Conservation (phyloP, 2,113 vertebrate genomes). For the Capreolus pygargus region DNA sequence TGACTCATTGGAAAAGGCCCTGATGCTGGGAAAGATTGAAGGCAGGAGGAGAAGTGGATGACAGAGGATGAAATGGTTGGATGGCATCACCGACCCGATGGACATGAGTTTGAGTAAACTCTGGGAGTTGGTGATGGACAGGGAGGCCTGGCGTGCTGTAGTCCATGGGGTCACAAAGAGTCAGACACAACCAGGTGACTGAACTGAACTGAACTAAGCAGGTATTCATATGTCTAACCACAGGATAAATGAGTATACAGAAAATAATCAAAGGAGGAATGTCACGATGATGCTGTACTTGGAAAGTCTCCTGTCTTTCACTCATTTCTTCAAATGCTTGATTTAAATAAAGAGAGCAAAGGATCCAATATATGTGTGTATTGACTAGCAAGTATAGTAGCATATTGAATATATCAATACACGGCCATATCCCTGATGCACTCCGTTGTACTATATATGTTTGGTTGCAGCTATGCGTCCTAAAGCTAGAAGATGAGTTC, state of each 20-base stretch:
- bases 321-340: neutral
- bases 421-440: neutral
- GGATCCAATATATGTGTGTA: neutral
- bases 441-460: neutral
- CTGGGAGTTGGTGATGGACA: neutral
- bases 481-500: neutral
- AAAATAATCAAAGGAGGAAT: neutral
- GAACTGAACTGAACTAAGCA: neutral
- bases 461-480: neutral
- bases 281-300: neutral
- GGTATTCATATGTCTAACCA: neutral
- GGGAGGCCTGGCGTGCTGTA: neutral
- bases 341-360: neutral
- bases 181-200: neutral
- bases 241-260: neutral
- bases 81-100: rapidly evolving
- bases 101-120: neutral
- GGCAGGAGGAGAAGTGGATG: rapidly evolving
- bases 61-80: neutral
- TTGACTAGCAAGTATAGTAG: neutral
- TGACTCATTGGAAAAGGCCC: neutral
- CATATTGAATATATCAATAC: neutral
- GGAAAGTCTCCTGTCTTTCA: neutral
- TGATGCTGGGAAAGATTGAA: neutral
- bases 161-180: neutral